A percentile compares a stretch with the other conserved stretches of the same genome.
These are phyloP conservation scores for Xylota segnis DNA, from an alignment of 2,888 invertebrate genomes.

Conservation along the genomic window DNA sequence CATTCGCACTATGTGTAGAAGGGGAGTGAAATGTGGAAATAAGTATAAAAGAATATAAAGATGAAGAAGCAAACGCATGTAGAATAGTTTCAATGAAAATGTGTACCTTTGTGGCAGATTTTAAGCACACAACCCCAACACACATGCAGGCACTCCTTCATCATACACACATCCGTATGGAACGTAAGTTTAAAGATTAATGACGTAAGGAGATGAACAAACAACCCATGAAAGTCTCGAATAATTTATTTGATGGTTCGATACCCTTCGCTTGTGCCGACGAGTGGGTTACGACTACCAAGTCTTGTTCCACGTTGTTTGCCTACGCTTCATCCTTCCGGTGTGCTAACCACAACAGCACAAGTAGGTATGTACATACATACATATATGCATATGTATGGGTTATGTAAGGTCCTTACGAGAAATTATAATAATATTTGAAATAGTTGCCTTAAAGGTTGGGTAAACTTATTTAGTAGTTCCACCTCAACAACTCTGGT, in stretches of 20 bases:
- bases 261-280: slow-evolving; percentile 53
- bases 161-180: slow-evolving; percentile 16
- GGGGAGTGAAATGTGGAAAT: not conserved
- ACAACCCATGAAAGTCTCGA: slow-evolving; percentile 53
- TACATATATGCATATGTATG: too few species aligned
- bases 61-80: not conserved
- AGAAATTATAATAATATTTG: slow-evolving; percentile 58
- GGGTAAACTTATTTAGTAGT: slow-evolving; percentile 56
- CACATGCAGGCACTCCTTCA: not conserved
- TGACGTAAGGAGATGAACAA: slow-evolving; percentile 56
- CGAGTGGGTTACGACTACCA: slow-evolving; percentile 6
- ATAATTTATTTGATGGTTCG: slow-evolving; percentile 60
- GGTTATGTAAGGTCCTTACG: not conserved
- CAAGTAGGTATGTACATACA: not conserved
- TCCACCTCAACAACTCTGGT: slow-evolving; percentile 45
- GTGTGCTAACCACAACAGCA: slow-evolving; percentile 24
- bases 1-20: not conserved
- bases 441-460: slow-evolving; percentile 55
- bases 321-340: slow-evolving; percentile 28
- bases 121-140: not conserved
- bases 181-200: slow-evolving; percentile 58
- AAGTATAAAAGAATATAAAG: slow-evolving; percentile 6
- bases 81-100: slow-evolving; percentile 4
- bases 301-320: slow-evolving; percentile 39
- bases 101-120: not conserved